Evolutionary conservation across 2,888 invertebrate species (phyloP).

Genomic region (Rhingia campestris): DNA sequence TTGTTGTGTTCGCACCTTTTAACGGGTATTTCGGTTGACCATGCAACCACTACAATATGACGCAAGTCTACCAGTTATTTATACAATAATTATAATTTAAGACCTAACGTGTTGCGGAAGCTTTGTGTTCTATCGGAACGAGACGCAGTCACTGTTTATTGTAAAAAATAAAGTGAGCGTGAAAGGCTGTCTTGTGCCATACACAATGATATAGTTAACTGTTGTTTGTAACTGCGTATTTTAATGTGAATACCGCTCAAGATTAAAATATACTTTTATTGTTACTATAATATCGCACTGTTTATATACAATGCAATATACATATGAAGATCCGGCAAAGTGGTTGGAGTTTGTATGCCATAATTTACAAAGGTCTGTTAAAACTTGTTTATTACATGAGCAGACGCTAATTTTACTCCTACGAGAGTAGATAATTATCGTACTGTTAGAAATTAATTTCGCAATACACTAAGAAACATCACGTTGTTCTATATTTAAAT

Average conservation of each 20-base stretch:
- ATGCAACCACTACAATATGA: conserved; percentile 19
- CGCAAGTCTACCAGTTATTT: conserved; percentile 9
- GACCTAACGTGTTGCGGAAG: not conserved
- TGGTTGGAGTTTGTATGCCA: too few relatives aligned
- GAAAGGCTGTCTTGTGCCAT: conserved; percentile 24
- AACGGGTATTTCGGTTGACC: conserved; percentile 37
- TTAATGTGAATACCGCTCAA: too few relatives aligned
- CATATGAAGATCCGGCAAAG: too few relatives aligned
- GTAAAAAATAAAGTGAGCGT: conserved; percentile 8
- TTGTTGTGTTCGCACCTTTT: conserved; percentile 29
- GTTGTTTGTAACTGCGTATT: conserved; percentile 10
- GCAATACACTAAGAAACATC: not conserved
- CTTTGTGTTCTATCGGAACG: not conserved
- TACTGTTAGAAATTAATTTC: not conserved
- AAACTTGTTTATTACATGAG: not conserved
- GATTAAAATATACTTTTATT: too few relatives aligned
- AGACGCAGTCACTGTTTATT: conserved; percentile 1
- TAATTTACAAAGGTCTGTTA: not conserved
- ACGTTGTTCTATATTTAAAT: too few relatives aligned
- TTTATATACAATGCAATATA: too few relatives aligned
- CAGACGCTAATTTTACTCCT: not conserved
- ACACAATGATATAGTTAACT: conserved; percentile 11
- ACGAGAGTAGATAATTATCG: not conserved
- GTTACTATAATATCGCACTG: too few relatives aligned
- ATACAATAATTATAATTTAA: conserved; percentile 15